These are phyloP conservation scores for Yasuhikotakia modesta DNA, from an alignment of 2,797 vertebrate genomes.

Conservation along the genomic window DNA sequence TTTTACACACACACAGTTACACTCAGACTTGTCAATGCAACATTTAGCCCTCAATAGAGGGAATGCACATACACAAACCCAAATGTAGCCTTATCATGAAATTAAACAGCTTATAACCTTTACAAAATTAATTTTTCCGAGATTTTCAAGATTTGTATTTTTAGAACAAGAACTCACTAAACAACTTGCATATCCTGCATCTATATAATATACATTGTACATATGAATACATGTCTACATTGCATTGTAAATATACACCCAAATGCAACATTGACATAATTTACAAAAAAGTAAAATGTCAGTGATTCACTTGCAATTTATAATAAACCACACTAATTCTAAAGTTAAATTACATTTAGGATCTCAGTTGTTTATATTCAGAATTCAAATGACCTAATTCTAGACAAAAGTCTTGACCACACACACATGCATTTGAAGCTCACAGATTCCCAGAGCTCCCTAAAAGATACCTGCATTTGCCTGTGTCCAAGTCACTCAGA, in stretches of 20 bases:
- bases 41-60: slow-evolving; percentile 9
- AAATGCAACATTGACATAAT: background rate
- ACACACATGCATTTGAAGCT: background rate
- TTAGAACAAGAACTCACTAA: background rate
- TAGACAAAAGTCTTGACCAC: too few species aligned
- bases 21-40: slow-evolving; percentile 22
- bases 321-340: background rate
- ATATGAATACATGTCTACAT: too few species aligned
- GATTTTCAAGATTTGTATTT: background rate
- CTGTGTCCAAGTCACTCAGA: slow-evolving; percentile 72
- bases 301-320: background rate
- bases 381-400: too few species aligned
- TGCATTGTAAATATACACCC: too few species aligned
- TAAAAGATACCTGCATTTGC: slow-evolving; percentile 69
- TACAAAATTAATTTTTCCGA: too few species aligned
- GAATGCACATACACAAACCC: background rate
- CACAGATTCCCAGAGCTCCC: background rate
- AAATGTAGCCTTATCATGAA: background rate
- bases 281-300: background rate
- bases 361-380: background rate
- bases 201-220: too few species aligned
- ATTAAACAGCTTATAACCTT: too few species aligned
- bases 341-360: background rate
- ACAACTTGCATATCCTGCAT: background rate
- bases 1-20: background rate